Evolutionary conservation across 2,797 vertebrate species (phyloP).

Genomic region (Coregonus ussuriensis): DNA sequence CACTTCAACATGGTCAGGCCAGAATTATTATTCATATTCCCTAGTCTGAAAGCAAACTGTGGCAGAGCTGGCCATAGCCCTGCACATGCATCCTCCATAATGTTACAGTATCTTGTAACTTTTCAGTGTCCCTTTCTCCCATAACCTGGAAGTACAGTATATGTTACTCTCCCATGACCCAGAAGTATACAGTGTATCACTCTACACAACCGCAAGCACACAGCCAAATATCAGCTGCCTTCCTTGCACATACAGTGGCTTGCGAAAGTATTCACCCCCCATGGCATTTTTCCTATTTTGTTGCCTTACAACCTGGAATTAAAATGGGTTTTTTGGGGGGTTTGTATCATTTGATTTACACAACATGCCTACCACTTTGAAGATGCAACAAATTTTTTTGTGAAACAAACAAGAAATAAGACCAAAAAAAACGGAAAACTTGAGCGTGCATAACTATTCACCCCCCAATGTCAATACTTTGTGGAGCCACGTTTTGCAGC

Average conservation of each 20-base stretch:
- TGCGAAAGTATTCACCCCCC: too few species aligned
- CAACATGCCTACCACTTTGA: too few species aligned
- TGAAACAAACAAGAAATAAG: too few species aligned
- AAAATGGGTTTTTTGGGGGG: too few species aligned
- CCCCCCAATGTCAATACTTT: too few species aligned
- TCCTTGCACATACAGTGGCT: conserved; percentile 48
- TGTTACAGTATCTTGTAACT: conserved; percentile 55
- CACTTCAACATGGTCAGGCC: conserved; percentile 21
- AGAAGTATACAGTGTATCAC: conserved; percentile 64
- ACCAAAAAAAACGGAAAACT: too few species aligned
- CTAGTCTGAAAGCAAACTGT: not conserved
- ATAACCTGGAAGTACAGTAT: conserved; percentile 50
- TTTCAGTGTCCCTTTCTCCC: conserved; percentile 13
- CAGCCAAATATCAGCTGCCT: conserved; percentile 60
- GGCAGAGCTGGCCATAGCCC: conserved; percentile 13
- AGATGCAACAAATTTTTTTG: too few species aligned
- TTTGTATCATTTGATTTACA: too few species aligned
- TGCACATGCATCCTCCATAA: conserved; percentile 50
- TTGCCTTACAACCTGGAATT: too few species aligned
- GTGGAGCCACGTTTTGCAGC: too few species aligned
- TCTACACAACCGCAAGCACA: conserved; percentile 66
- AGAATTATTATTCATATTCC: conserved; percentile 19
- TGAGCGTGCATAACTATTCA: too few species aligned
- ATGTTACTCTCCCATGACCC: conserved; percentile 56
- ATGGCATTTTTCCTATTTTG: too few species aligned